Base-by-base conservation (phyloP, 2,797 vertebrate genomes). In the Tangara arthus region DNA sequence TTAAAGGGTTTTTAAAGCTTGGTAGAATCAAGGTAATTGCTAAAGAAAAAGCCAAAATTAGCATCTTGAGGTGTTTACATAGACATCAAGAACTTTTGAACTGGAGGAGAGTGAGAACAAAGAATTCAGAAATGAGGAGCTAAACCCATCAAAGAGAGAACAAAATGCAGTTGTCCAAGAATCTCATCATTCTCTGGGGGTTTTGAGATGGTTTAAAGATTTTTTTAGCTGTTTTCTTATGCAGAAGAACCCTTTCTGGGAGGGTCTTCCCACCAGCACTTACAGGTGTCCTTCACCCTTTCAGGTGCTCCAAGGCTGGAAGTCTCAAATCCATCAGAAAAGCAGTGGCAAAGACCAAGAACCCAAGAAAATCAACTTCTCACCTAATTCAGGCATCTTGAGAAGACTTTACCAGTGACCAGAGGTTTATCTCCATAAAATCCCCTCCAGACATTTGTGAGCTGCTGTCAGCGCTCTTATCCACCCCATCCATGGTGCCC, bases 1-100 rank as follows among this genome's bases (percentile, higher is more conserved):
- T 84, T 37, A 63, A 50, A 81, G n/a, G 2, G 8, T 27, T 26
- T 61, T 69, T 30, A 72, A 86, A 35, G 16, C 37, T 72, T 64
- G 17, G 44, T 53, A 65, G 17, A 72, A 39, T 24, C 12, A 3
- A 69, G 35, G 42, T 71, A 86, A 49, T 89, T 84, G 32, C 26
- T 9, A 63, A 34, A 79, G 35, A 79, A 91, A 94, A 88, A 37
- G 7, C 4, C 59, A 78, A 72, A 77, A 94, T 84, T 60, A 84
- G 20, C 66, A 87, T 82, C 57, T 30, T 37, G 30, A 24, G 47
- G 27, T 87, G 22, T 27, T 76, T 37, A 76, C 27, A 12, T 0
- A 75, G 49, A 55, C 55, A 64, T 15, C 28, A 32, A 83, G 86
- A 90, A 76, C 85, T 76, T 88, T 55, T 72, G 59, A 90, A 82